Evolutionary conservation across 1,140 invertebrate species (phyloP), one percentile per base, ranked within the genome.

Genomic region (Vollenhovia emeryi): DNA sequence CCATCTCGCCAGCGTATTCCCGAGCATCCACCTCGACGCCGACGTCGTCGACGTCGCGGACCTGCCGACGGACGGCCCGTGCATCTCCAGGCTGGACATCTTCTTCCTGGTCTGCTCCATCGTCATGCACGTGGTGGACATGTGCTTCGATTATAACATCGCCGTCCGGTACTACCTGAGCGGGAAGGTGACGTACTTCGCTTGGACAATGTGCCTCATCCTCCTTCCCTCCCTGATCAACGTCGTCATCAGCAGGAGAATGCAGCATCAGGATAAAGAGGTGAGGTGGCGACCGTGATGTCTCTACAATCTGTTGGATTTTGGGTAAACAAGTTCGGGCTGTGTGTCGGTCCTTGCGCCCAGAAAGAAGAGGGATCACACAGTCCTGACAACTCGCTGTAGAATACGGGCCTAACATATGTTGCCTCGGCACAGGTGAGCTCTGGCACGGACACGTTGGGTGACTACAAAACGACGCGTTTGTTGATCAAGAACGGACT

Each of bases 191-290:
- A 86, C 21, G 36, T 95, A 95, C 86, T 96, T 96, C 83, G 75
- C 88, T 43, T 93, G 94, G 87, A 96, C 95, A 27, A 83, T 94
- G 33, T 68, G 92, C 68, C 95, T 96, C 74, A 94, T 96, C n/a
- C 86, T 96, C 73, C 74, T 96, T 90, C 95, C 96, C n/a, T 95
- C 95, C 8, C 90, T 96, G 57, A 93, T 95, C 55, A 96, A 95
- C 86, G 95, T 94, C 15, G 91, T 95, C 55, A 93, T 96, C 64
- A 96, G 95, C 84, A 90, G 93, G 43, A 94, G 95, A 92, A 96
- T 96, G 95, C 95, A 94, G 90, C 89, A 91, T 43, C 94, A 94
- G 89, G 93, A 95, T 92, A 84, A 89, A 79, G 85, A 94, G 91
- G 94, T 95, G 91, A 87, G 82, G 52, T 40, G 57, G n/a, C 21